Percentiles rank a stretch among this genome's conserved stretches.
These are phyloP conservation scores for Phoeniculus purpureus DNA, from an alignment of 2,797 vertebrate genomes.

Conservation along the genomic window DNA sequence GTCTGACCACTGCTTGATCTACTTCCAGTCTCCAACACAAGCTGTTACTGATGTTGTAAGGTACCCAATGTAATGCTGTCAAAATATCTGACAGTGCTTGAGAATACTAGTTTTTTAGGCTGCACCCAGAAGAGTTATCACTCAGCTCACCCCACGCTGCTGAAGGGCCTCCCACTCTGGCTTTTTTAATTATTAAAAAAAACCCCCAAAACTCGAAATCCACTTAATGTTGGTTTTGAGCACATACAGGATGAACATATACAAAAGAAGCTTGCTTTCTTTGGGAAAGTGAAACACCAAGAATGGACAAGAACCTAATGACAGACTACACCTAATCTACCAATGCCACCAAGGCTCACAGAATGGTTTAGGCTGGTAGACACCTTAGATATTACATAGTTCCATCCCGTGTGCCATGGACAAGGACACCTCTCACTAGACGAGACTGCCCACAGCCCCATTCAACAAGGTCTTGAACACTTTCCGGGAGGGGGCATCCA, in stretches of 20 bases:
- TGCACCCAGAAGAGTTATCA: not conserved
- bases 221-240: accelerated
- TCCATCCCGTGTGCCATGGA: no score
- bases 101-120: not conserved
- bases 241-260: accelerated
- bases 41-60: accelerated
- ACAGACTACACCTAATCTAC: accelerated
- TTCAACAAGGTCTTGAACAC: no score
- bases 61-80: not conserved
- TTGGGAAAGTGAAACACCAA: accelerated
- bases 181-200: accelerated
- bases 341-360: accelerated
- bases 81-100: not conserved
- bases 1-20: no score
- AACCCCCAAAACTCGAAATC: not conserved
- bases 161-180: not conserved
- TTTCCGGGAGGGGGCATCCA: no score
- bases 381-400: no score
- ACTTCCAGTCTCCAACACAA: not conserved
- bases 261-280: accelerated
- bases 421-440: no score
- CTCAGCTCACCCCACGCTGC: not conserved
- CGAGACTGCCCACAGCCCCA: no score
- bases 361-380: no score
- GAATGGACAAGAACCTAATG: accelerated